These are phyloP conservation scores for Bellardia bayeri DNA, from an alignment of 2,888 invertebrate species.

Conservation along the genomic window DNA sequence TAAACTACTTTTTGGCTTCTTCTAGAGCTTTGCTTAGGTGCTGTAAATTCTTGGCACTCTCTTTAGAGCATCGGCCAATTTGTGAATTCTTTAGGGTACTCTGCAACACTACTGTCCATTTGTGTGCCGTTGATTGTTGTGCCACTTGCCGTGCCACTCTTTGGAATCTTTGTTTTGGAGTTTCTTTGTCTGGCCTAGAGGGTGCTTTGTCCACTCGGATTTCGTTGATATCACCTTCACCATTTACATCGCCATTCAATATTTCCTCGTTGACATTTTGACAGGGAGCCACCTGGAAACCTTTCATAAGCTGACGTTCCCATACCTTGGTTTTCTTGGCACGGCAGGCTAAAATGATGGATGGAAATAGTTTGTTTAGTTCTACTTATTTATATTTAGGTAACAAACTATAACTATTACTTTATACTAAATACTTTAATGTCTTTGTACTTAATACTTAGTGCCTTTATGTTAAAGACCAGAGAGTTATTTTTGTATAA, in stretches of 20 bases:
- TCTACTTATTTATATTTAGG: no score
- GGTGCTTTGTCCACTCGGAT: conserved; percentile 80
- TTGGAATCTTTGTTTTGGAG: conserved; percentile 88
- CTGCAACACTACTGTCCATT: conserved; percentile 90
- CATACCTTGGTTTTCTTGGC: conserved; percentile 92
- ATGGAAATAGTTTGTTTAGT: no score
- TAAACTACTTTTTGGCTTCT: conserved; percentile 87
- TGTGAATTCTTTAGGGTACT: conserved; percentile 88
- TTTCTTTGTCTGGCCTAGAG: conserved; percentile 79
- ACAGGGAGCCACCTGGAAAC: conserved; percentile 93
- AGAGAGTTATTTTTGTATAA: no score
- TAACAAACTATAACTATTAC: no score
- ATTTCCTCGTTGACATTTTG: conserved; percentile 85
- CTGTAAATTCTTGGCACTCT: conserved; percentile 90
- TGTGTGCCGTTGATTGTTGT: conserved; percentile 88
- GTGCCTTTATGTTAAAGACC: no score
- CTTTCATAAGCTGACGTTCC: conserved; percentile 95
- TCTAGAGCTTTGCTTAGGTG: conserved; percentile 92
- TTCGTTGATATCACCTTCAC: conserved; percentile 80
- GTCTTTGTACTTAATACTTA: no score
- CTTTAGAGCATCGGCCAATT: conserved; percentile 90
- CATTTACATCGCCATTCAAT: conserved; percentile 82
- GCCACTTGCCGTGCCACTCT: conserved; percentile 91
- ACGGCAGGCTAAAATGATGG: conserved; percentile 86
- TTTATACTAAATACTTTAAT: no score